Evolutionary conservation across 30 jellyfish, hydroid and myxozoan species (phyloP).

Genomic region (Nemopilema nomurai): DNA sequence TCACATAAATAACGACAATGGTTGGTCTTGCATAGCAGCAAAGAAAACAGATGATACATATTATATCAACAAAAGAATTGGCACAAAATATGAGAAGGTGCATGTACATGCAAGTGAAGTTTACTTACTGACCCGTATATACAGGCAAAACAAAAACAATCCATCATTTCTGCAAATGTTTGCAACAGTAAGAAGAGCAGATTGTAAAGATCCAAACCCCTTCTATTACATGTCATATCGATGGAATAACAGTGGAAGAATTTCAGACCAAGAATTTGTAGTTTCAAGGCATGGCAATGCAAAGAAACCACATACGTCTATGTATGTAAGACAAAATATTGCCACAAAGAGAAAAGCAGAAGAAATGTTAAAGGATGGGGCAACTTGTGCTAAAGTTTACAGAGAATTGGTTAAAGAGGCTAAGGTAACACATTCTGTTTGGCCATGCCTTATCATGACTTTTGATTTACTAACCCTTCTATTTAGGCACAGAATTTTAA

Average conservation of each 20-base stretch:
- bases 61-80: slow-evolving; percentile 11
- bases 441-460: background rate
- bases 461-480: background rate
- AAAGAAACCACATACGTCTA: slow-evolving; percentile 6
- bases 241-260: background rate
- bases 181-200: slow-evolving; percentile 23
- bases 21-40: background rate
- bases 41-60: background rate
- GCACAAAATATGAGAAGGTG: slow-evolving; percentile 3
- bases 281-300: slow-evolving; percentile 23
- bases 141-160: slow-evolving; percentile 13
- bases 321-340: background rate
- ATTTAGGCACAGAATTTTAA: background rate
- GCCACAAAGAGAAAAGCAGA: slow-evolving; percentile 2
- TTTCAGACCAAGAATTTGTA: slow-evolving; percentile 3
- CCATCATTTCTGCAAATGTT: slow-evolving; percentile 20
- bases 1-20: background rate
- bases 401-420: slow-evolving; percentile 10
- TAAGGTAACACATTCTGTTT: background rate
- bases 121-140: slow-evolving; percentile 3
- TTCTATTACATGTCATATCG: slow-evolving; percentile 6
- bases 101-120: background rate
- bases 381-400: slow-evolving; percentile 13
- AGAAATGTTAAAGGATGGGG: slow-evolving; percentile 7
- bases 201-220: slow-evolving; percentile 8